Percentiles rank a stretch among this genome's conserved stretches.
These are phyloP conservation scores for Hippocampus zosterae DNA, from an alignment of 2,113 vertebrate species.

Conservation along the genomic window DNA sequence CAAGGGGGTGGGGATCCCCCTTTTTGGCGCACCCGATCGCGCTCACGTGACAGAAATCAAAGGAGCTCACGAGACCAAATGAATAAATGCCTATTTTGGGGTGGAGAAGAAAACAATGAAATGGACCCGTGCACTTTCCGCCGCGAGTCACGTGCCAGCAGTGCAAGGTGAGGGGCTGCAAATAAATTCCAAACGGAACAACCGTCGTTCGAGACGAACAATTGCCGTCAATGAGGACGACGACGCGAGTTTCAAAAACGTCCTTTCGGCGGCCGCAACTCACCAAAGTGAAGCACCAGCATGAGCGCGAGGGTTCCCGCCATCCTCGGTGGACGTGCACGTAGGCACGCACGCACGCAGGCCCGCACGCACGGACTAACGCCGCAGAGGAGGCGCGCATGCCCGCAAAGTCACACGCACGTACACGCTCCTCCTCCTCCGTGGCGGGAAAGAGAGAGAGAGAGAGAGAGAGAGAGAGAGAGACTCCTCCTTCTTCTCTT, in stretches of 20 bases:
- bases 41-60: neutral
- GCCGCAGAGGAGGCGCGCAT: conserved; percentile 38
- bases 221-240: too few relatives aligned
- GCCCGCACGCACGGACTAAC: conserved; percentile 8
- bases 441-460: conserved; percentile 6
- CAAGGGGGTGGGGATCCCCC: conserved; percentile 34
- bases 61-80: too few relatives aligned
- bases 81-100: too few relatives aligned
- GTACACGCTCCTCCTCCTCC: neutral
- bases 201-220: too few relatives aligned
- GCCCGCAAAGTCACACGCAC: conserved; percentile 33
- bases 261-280: neutral
- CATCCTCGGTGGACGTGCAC: conserved; percentile 81
- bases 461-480: neutral
- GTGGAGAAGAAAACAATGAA: neutral
- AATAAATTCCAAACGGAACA: too few relatives aligned
- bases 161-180: neutral
- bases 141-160: neutral
- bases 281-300: conserved; percentile 7
- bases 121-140: neutral
- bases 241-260: neutral
- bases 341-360: neutral
- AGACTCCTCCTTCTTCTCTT: neutral
- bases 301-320: conserved; percentile 87
- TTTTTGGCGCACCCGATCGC: conserved; percentile 12